Percentiles rank a stretch among this genome's conserved stretches.
Evolutionary conservation across 2,888 invertebrate genomes (phyloP).

Genomic region (Calameuta pallipes): DNA sequence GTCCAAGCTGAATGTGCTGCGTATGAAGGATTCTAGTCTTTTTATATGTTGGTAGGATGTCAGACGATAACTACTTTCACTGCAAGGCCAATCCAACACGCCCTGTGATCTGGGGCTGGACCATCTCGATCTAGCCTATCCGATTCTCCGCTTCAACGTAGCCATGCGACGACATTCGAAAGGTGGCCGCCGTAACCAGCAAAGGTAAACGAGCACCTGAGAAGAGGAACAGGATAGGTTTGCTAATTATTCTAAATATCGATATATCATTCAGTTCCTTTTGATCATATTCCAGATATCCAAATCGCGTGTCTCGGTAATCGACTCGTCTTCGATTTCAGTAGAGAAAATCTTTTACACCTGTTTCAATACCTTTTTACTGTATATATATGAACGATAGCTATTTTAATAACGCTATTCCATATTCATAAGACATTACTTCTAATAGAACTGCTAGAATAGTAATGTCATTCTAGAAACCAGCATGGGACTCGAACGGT

Average conservation of each 20-base stretch:
- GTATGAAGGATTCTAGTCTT: conserved; percentile 33
- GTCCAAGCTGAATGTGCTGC: conserved; percentile 36
- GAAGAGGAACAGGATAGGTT: background rate
- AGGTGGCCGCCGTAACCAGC: conserved; percentile 9
- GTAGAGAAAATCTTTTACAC: background rate
- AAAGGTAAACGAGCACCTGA: background rate
- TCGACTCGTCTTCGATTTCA: background rate
- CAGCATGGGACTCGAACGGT: background rate
- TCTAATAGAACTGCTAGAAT: background rate
- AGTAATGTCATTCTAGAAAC: background rate
- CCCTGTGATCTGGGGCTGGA: conserved; percentile 31
- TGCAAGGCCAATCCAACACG: conserved; percentile 21
- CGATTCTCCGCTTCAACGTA: conserved; percentile 23
- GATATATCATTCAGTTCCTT: background rate
- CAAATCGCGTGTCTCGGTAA: background rate
- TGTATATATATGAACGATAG: background rate
- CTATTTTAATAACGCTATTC: background rate
- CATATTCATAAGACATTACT: background rate
- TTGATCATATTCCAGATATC: background rate
- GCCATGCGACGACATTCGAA: conserved; percentile 15
- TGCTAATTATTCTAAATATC: background rate
- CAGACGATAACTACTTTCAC: conserved; percentile 38
- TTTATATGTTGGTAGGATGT: conserved; percentile 38
- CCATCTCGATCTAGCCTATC: conserved; percentile 26
- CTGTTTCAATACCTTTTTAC: background rate